phyloP scores from a whole-genome alignment of 2,113 vertebrate species.

The Tetraodon nigroviridis region DNA sequence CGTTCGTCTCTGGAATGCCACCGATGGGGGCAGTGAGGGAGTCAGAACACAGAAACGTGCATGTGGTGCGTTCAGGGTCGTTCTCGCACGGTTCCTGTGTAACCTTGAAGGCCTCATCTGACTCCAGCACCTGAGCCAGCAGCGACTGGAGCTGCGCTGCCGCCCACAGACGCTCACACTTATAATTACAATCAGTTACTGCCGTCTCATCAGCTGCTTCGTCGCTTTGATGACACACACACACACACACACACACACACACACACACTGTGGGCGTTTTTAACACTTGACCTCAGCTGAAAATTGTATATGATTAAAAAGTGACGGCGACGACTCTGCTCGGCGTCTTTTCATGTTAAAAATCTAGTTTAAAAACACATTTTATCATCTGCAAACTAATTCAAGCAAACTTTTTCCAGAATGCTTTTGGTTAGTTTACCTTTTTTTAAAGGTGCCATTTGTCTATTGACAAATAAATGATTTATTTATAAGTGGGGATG shows the following conservation, averaged over 20 bases:
- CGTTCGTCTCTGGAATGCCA: too few species aligned
- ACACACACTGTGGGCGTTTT: slow-evolving; percentile 14
- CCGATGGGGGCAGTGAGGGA: too few species aligned
- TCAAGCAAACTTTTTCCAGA: too few species aligned
- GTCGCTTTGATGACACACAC: slow-evolving; percentile 40
- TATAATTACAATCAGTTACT: slow-evolving; percentile 56
- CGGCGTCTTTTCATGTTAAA: not conserved
- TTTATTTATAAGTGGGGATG: not conserved
- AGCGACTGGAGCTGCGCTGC: too few species aligned
- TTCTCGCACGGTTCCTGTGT: too few species aligned
- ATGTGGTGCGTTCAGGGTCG: too few species aligned
- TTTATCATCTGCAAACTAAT: not conserved
- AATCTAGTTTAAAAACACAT: not conserved
- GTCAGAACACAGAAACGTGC: too few species aligned
- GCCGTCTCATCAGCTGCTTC: slow-evolving; percentile 26
- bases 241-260: too few species aligned
- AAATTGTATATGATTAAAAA: not conserved
- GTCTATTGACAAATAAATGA: not conserved
- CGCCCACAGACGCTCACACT: slow-evolving; percentile 10
- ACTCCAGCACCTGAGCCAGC: slow-evolving; percentile 19
- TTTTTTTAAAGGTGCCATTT: not conserved
- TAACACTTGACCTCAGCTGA: slow-evolving; percentile 10
- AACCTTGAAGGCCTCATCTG: slow-evolving; percentile 2
- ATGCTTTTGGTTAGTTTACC: not conserved
- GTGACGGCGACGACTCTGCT: not conserved